A percentile compares a stretch with the other conserved stretches of the same genome.
Conservation (phyloP, 92 coral and sea anemone species). For the Micromussa lordhowensis region DNA sequence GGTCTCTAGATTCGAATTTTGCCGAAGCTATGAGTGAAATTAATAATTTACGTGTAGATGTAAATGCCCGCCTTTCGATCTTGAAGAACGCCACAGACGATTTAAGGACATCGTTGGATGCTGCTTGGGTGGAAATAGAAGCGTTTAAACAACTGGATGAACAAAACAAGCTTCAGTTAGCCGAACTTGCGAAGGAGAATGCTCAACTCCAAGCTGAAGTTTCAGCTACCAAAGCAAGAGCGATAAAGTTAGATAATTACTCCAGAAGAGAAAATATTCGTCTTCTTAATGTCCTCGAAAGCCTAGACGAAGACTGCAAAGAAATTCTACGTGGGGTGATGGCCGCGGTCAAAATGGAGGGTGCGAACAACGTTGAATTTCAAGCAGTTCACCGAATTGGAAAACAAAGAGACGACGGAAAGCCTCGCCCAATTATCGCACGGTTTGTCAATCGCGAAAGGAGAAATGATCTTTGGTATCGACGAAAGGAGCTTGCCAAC, state of each 20-base stretch:
- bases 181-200: not conserved
- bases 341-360: too few species aligned
- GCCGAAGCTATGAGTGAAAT: not conserved
- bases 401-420: too few species aligned
- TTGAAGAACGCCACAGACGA: not conserved
- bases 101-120: not conserved
- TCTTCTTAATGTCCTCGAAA: too few species aligned
- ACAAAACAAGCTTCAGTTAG: not conserved
- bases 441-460: slow-evolving; percentile 2
- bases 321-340: too few species aligned
- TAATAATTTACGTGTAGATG: not conserved
- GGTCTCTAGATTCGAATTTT: not conserved
- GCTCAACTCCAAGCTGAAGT: slow-evolving; percentile 9
- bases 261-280: too few species aligned
- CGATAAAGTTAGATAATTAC: not conserved
- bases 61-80: not conserved
- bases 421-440: not conserved
- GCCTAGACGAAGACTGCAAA: too few species aligned
- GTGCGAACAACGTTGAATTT: too few species aligned
- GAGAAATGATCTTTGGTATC: not conserved
- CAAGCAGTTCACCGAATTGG: too few species aligned
- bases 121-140: not conserved
- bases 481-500: slow-evolving; percentile 14
- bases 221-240: not conserved
- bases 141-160: not conserved